Base-by-base conservation (phyloP, 2,888 invertebrate genomes). In the Lasiommata megera region DNA sequence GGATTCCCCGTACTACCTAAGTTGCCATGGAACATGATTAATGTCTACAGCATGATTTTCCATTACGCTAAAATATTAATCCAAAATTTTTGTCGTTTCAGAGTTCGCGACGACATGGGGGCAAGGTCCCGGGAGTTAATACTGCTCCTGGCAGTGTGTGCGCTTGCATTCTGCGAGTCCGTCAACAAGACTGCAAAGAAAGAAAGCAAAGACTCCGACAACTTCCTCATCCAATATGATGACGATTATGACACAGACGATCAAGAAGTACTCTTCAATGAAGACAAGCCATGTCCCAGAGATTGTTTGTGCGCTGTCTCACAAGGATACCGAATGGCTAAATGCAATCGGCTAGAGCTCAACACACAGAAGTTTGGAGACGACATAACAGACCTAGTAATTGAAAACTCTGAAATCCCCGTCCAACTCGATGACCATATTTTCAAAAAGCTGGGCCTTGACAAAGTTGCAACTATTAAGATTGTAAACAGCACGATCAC, bases 401-500 rank as follows among this genome's bases (percentile, higher is more conserved):
- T 95, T 46, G 92, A 93, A 64, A 93, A 94, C 72, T 92, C 93
- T 28, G 82, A 84, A 46, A 88, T 86, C 71, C 92, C 93, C 11
- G 92, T 94, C 55, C 83, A 92, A 12, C 81, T 95, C 55, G 93
- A 92, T 9, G 92, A 92, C 56, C 88, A 90, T 54, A 92, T 93
- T 68, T 94, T 94, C 77, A 83, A 89, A 63, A 92, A 92, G 64
- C 83, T 94, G 58, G 94, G 94, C 43, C 87, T 95, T 23, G 92
- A 93, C 67, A 92, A 93, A 68, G 86, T 95, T 36, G 93, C 93
- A 18, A 93, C 94, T 2, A 92, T 95, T 12, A 93, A 93, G 72
- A 94, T 95, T 67, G 92, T 92, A 52, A 94, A 95, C 75, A 94
- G 94, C 60, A 93, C 93, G 8, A 94, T 96, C 70, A 85, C 92